phyloP scores from a whole-genome alignment of 1,140 invertebrate genomes.

The Orchesella cincta region DNA sequence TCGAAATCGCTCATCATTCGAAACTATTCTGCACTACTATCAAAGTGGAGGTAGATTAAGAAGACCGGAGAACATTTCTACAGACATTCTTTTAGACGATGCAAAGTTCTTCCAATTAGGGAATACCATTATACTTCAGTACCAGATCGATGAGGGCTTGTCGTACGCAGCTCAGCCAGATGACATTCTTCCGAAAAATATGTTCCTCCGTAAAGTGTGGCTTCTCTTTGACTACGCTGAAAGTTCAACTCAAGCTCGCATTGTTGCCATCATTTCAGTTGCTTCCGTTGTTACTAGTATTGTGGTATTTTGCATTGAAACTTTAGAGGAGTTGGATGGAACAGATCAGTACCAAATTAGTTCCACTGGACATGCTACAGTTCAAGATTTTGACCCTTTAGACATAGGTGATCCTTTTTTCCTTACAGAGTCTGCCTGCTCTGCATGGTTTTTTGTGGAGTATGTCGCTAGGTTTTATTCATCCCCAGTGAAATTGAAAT shows the following conservation, averaged over 20 bases:
- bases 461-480: background rate
- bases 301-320: conserved; percentile 91
- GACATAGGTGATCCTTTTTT: background rate
- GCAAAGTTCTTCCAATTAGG: background rate
- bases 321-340: conserved; percentile 67
- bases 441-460: conserved; percentile 13
- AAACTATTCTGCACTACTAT: conserved; percentile 56
- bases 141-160: conserved; percentile 46
- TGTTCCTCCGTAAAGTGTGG: conserved; percentile 14
- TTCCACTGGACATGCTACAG: too few relatives aligned
- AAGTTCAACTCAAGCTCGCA: conserved; percentile 6
- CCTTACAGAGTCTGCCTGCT: conserved; percentile 20
- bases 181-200: background rate
- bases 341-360: background rate
- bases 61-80: background rate
- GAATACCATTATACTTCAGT: background rate
- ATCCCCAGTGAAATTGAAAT: background rate
- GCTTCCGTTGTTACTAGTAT: conserved; percentile 93
- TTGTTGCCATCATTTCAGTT: conserved; percentile 3
- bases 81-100: conserved; percentile 15
- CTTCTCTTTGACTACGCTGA: conserved; percentile 25
- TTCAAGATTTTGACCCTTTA: background rate
- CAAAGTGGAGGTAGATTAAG: conserved; percentile 18
- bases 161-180: background rate
- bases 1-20: conserved; percentile 77